phyloP scores from a whole-genome alignment of 1,140 invertebrate genomes.

The Adoxophyes honmai region DNA sequence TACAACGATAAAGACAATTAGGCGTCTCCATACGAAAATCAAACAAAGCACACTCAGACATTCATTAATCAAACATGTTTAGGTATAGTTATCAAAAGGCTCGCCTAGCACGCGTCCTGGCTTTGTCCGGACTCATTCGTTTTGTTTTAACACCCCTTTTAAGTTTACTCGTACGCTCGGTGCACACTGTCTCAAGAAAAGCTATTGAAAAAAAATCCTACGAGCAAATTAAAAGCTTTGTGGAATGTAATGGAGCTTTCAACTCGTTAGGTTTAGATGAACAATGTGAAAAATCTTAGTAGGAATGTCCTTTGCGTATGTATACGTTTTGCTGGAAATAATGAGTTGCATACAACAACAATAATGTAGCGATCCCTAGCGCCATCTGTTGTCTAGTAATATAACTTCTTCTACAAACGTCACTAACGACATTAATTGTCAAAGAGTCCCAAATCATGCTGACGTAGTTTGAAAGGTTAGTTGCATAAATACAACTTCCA shows the following conservation, averaged over 20 bases:
- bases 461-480: too few relatives aligned
- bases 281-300: too few relatives aligned
- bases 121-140: conserved; percentile 73
- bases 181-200: background rate
- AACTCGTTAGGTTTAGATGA: background rate
- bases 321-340: too few relatives aligned
- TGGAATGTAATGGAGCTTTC: background rate
- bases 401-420: too few relatives aligned
- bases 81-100: conserved; percentile 59
- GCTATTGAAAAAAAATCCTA: conserved; percentile 10
- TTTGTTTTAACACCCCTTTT: conserved; percentile 75
- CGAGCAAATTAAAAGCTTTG: conserved; percentile 13
- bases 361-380: too few relatives aligned
- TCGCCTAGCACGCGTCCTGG: conserved; percentile 54
- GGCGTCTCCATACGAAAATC: conserved; percentile 26
- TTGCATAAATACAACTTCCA: too few relatives aligned
- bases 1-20: too few relatives aligned
- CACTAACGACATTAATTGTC: too few relatives aligned
- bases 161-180: conserved; percentile 40
- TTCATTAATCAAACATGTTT: conserved; percentile 68
- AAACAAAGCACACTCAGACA: conserved; percentile 37
- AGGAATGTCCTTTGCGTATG: too few relatives aligned
- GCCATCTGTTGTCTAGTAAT: too few relatives aligned
- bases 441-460: too few relatives aligned
- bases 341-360: too few relatives aligned